Evolutionary conservation across 2,113 vertebrate genomes (phyloP), one percentile per base, ranked within the genome.

Genomic region (Semicossyphus pulcher): DNA sequence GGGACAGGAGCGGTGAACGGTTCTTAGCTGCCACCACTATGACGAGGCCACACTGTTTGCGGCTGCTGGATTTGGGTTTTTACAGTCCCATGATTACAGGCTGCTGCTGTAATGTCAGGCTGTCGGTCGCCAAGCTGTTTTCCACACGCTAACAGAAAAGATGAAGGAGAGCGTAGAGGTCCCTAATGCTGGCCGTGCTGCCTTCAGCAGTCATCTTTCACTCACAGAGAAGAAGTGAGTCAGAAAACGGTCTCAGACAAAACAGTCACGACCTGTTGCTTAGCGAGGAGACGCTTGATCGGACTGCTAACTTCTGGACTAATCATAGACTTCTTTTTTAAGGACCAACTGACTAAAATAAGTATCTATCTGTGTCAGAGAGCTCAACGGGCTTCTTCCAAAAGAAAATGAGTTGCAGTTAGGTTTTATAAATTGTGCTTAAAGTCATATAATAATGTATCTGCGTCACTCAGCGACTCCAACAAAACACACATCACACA

Each of bases 11-110:
- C 76, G 75, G 86, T 75, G 83, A 86, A 81, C 45, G 80, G 76
- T 73, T 89, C 86, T 90, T 83, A 82, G 85, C 78, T 76, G 88
- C 86, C 85, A 92, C 88, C 92, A 21, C 87, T 81, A 81, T 88
- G 89, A 92, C 89, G 89, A 88, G 84, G 85, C 93, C 89, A 87
- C 87, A 91, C 90, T 90, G 90, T 89, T 92, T 93, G 92, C 59
- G 91, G 92, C 86, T 86, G 86, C 87, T 85, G 92, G 88, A 93
- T 93, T 92, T 88, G 89, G 89, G 88, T 89, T 93, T 92, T 94
- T 93, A 92, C 90, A 91, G 91, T 83, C 86, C 76, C 77, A 76
- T 93, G 92, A 94, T 95, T 94, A 94, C 91, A 94, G 91, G 78
- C 91, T 91, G 80, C 80, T 26, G 63, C 85, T 84, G 83, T 92